Evolutionary conservation across 2,888 invertebrate genomes (phyloP).

Genomic region (Chelonus formosanus): DNA sequence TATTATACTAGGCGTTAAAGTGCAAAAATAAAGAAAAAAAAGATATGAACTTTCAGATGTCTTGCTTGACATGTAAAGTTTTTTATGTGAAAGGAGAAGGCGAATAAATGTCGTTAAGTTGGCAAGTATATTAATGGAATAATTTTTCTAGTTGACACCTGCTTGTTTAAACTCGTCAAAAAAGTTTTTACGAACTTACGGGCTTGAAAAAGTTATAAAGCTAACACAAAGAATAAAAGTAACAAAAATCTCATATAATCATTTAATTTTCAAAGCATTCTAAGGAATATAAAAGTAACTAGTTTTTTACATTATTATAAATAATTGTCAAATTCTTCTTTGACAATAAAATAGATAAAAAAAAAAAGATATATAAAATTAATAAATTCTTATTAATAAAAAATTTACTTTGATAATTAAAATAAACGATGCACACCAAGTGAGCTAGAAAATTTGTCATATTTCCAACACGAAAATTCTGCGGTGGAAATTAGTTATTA

Average conservation of each 20-base stretch:
- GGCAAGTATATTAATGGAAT: constrained; percentile 32
- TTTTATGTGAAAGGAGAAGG: neutral
- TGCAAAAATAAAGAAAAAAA: neutral
- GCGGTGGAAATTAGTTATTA: constrained; percentile 18
- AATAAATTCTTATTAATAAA: neutral
- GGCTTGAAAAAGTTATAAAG: neutral
- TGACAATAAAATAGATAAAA: no score
- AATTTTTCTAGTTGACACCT: constrained; percentile 31
- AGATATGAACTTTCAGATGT: no score
- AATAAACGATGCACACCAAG: no score
- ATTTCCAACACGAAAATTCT: no score
- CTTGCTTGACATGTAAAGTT: no score
- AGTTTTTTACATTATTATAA: neutral
- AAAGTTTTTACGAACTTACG: constrained; percentile 15
- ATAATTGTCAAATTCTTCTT: no score
- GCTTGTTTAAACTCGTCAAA: constrained; percentile 27
- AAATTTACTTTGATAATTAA: no score
- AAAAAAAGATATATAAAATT: neutral
- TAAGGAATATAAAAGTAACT: neutral
- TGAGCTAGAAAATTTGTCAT: neutral
- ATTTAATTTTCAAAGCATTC: neutral
- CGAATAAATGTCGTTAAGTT: constrained; percentile 29
- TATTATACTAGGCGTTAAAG: neutral
- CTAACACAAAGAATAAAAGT: no score
- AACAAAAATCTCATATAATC: no score